Evolutionary conservation across 2,888 invertebrate genomes (phyloP).

Genomic region (Malachius bipustulatus): DNA sequence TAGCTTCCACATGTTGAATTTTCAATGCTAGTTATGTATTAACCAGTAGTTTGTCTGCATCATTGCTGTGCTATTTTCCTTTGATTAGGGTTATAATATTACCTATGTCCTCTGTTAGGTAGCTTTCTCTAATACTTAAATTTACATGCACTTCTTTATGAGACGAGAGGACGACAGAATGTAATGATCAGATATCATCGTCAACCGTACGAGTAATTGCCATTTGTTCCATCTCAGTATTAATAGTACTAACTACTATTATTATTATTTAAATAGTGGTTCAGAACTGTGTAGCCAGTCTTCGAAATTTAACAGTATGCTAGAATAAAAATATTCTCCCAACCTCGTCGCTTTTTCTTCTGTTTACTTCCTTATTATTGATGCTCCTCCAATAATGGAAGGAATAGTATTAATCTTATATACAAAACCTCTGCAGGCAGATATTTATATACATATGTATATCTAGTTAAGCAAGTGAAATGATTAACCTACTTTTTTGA

Average conservation of each 20-base stretch:
- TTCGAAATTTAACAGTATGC: conserved; percentile 29
- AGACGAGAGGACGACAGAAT: conserved; percentile 29
- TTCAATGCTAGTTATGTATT: conserved; percentile 15
- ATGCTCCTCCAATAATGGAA: too few species aligned
- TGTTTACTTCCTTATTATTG: too few species aligned
- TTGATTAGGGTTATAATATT: conserved; percentile 8
- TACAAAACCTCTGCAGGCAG: too few species aligned
- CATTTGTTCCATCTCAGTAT: conserved; percentile 30
- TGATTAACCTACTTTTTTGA: too few species aligned
- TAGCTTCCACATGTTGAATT: conserved; percentile 15
- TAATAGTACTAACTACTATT: too few species aligned
- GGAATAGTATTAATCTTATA: too few species aligned
- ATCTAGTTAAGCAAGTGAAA: too few species aligned
- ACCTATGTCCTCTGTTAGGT: conserved; percentile 18
- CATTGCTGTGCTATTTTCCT: conserved; percentile 2
- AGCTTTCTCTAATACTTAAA: conserved; percentile 21
- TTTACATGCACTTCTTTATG: conserved; percentile 26
- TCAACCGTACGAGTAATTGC: conserved; percentile 32
- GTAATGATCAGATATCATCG: conserved; percentile 30
- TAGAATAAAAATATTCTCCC: conserved; percentile 30
- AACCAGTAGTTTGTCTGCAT: conserved; percentile 7
- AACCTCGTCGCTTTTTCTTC: conserved; percentile 27
- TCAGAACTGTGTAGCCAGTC: conserved; percentile 34
- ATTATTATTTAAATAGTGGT: conserved; percentile 32
- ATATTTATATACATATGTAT: too few species aligned